A percentile compares a stretch with the other conserved stretches of the same genome.
Evolutionary conservation across 2,888 invertebrate species (phyloP).

Genomic region (Drosophila nr. perissopoda): DNA sequence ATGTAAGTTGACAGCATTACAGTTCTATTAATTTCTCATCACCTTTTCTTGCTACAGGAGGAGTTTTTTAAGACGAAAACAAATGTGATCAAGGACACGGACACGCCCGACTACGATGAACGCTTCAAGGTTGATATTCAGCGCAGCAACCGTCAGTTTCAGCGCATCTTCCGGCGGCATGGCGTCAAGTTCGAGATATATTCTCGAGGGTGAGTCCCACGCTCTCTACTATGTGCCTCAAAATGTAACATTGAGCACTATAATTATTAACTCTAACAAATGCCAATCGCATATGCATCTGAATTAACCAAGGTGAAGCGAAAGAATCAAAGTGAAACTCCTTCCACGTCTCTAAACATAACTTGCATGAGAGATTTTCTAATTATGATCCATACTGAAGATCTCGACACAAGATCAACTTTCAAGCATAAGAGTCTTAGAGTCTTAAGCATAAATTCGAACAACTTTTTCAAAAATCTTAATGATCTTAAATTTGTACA

Average conservation of each 20-base stretch:
- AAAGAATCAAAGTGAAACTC: constrained; percentile 12
- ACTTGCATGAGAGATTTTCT: constrained; percentile 8
- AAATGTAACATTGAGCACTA: constrained; percentile 21
- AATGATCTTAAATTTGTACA: neutral
- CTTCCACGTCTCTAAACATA: constrained; percentile 1
- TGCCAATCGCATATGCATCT: constrained; percentile 47
- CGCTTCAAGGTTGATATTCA: constrained; percentile 92
- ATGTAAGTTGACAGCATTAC: constrained; percentile 82
- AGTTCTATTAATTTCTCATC: neutral
- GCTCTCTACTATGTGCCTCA: constrained; percentile 1
- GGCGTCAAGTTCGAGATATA: constrained; percentile 95
- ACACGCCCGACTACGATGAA: constrained; percentile 95
- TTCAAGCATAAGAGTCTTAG: neutral
- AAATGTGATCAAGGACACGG: constrained; percentile 91
- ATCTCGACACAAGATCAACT: neutral
- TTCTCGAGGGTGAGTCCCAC: constrained; percentile 92
- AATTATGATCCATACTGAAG: neutral
- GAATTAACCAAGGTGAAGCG: constrained; percentile 45
- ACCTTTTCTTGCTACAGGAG: constrained; percentile 86
- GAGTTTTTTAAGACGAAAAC: constrained; percentile 91
- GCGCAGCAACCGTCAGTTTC: constrained; percentile 91
- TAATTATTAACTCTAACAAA: constrained; percentile 42
- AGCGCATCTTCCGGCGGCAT: constrained; percentile 94
- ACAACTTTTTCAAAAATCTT: neutral
- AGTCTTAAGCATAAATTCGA: neutral